A percentile compares a stretch with the other conserved stretches of the same genome.
These are phyloP conservation scores for Tridacna crocea DNA, from an alignment of 2,888 invertebrate species.

Conservation along the genomic window DNA sequence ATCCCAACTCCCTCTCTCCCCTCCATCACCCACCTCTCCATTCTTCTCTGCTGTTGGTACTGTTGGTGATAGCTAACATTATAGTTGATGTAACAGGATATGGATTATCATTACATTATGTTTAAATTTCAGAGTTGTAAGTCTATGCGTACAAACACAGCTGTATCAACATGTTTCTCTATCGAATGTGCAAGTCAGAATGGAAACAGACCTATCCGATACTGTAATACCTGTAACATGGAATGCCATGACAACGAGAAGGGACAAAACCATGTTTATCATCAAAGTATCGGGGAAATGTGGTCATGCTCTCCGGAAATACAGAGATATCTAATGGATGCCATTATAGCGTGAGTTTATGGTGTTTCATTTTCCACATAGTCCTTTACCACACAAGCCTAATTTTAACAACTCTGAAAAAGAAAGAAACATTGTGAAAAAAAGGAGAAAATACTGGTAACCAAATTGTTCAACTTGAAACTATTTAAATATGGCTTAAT, in stretches of 20 bases:
- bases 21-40: no score
- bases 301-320: conserved; percentile 96
- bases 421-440: no score
- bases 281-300: conserved; percentile 93
- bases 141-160: conserved; percentile 94
- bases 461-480: neutral
- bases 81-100: no score
- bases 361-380: neutral
- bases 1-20: no score
- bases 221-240: conserved; percentile 83
- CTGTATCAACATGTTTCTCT: conserved; percentile 97
- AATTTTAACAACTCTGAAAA: neutral
- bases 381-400: neutral
- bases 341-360: conserved; percentile 91
- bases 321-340: conserved; percentile 96
- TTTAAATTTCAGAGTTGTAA: conserved; percentile 92
- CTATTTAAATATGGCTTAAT: no score
- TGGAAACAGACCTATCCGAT: conserved; percentile 96
- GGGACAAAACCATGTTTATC: conserved; percentile 91
- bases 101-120: neutral
- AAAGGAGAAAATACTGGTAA: neutral
- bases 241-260: conserved; percentile 74
- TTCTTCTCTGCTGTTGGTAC: no score
- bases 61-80: no score
- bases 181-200: conserved; percentile 98